A percentile compares a stretch with the other conserved stretches of the same genome.
phyloP scores from a whole-genome alignment of 2,797 vertebrate species.

The Chelonia mydas region DNA sequence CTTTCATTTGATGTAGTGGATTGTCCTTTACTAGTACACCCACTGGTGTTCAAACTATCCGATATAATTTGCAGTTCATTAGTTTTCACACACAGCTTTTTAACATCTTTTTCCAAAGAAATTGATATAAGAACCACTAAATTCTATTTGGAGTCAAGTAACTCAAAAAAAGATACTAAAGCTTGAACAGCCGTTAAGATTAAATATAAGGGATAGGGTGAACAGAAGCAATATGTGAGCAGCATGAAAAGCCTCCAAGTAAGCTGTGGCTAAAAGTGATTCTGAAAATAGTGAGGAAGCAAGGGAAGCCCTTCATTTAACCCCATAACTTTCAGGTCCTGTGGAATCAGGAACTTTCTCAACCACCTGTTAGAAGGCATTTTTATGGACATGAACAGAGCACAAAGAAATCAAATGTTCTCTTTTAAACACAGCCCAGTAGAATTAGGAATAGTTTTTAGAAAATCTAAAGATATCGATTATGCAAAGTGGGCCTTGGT shows the following conservation, averaged over 20 bases:
- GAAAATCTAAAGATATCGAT: neutral
- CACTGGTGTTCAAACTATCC: neutral
- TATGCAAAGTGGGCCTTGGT: neutral
- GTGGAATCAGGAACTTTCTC: neutral
- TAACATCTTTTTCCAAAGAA: neutral
- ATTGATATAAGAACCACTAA: neutral
- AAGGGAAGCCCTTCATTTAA: neutral
- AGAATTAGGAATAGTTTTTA: neutral
- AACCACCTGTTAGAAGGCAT: neutral
- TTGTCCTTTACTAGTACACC: neutral
- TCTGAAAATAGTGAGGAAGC: neutral
- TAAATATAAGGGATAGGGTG: neutral
- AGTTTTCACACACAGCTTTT: neutral
- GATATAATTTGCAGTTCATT: neutral
- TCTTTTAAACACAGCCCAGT: neutral
- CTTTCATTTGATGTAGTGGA: neutral
- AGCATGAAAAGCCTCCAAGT: neutral
- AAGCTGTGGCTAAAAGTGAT: neutral
- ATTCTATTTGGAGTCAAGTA: neutral
- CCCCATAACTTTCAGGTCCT: neutral
- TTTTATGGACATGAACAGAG: neutral
- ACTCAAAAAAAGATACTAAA: neutral
- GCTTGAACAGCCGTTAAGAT: neutral
- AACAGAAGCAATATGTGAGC: neutral
- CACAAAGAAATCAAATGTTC: neutral